phyloP scores from a whole-genome alignment of 1,140 invertebrate species.

The Papilio aristodemus region DNA sequence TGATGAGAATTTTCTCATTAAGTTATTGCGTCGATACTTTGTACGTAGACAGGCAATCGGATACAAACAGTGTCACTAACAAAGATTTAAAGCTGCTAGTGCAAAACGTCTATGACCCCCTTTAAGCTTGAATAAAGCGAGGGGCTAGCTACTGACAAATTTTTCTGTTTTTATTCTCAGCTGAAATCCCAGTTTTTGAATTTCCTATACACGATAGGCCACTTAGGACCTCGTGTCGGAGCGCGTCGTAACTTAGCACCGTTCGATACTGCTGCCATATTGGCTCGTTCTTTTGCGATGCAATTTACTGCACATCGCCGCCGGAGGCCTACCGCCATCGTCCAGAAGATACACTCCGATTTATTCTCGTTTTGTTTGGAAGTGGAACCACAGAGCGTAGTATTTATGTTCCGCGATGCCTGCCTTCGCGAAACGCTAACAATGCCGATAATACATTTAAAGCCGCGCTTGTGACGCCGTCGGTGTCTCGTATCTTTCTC shows the following conservation, averaged over 20 bases:
- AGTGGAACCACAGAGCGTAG: slow-evolving; percentile 62
- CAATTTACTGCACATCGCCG: slow-evolving; percentile 67
- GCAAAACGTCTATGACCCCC: slow-evolving; percentile 1
- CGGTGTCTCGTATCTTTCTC: slow-evolving; percentile 60
- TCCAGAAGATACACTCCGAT: slow-evolving; percentile 64
- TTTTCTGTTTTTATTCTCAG: slow-evolving; percentile 52
- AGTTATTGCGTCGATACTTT: too few species aligned
- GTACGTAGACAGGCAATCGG: not conserved
- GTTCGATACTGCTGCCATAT: slow-evolving; percentile 69
- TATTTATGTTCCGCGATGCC: slow-evolving; percentile 69
- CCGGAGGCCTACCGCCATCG: slow-evolving; percentile 57
- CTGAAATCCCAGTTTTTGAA: slow-evolving; percentile 58
- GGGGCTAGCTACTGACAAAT: slow-evolving; percentile 38
- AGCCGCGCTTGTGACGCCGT: slow-evolving; percentile 57
- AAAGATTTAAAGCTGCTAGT: not conserved
- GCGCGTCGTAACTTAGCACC: slow-evolving; percentile 65
- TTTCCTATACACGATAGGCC: slow-evolving; percentile 69
- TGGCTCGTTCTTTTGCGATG: slow-evolving; percentile 67
- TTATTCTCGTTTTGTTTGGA: slow-evolving; percentile 72
- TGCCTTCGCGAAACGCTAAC: slow-evolving; percentile 62
- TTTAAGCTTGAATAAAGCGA: slow-evolving; percentile 16
- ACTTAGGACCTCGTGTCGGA: slow-evolving; percentile 65
- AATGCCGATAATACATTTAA: slow-evolving; percentile 71
- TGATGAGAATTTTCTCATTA: too few species aligned
- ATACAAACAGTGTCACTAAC: not conserved